phyloP scores from a whole-genome alignment of 2,888 invertebrate species.

The Amphipyra berbera region DNA sequence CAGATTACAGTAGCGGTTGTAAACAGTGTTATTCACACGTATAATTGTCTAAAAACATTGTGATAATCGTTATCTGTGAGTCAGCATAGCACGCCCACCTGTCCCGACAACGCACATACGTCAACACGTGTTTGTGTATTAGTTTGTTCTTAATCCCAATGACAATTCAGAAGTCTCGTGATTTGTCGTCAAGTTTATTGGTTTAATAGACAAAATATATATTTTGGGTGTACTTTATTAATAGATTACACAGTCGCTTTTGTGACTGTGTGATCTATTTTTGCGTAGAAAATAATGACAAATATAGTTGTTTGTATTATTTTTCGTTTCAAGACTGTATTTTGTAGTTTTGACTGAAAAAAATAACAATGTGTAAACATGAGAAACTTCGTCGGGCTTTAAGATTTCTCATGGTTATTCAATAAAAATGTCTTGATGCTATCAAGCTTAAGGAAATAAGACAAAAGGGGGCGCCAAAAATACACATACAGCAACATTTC shows the following conservation, averaged over 20 bases:
- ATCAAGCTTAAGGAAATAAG: slow-evolving; percentile 57
- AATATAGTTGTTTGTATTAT: too few species aligned
- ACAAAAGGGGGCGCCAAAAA: slow-evolving; percentile 59
- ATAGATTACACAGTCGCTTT: too few species aligned
- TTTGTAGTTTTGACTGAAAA: too few species aligned
- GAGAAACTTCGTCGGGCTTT: too few species aligned
- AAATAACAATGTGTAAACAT: too few species aligned
- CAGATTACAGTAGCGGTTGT: slow-evolving; percentile 63
- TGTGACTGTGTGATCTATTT: too few species aligned
- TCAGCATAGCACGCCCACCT: slow-evolving; percentile 70
- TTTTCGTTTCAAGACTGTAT: too few species aligned
- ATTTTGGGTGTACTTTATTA: too few species aligned
- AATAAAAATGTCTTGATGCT: slow-evolving; percentile 32
- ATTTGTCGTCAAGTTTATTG: slow-evolving; percentile 2
- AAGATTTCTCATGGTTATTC: slow-evolving; percentile 6
- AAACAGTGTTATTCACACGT: slow-evolving; percentile 64
- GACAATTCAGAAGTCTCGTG: slow-evolving; percentile 1
- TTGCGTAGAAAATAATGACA: too few species aligned
- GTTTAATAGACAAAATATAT: background rate
- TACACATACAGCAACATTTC: slow-evolving; percentile 57
- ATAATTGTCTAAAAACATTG: slow-evolving; percentile 59
- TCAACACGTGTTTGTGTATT: slow-evolving; percentile 43
- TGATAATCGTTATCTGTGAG: slow-evolving; percentile 69
- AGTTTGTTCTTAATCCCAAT: slow-evolving; percentile 19
- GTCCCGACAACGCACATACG: slow-evolving; percentile 52